A percentile compares a stretch with the other conserved stretches of the same genome.
These are phyloP conservation scores for Athetis lepigone DNA, from an alignment of 2,888 invertebrate species.

Conservation along the genomic window DNA sequence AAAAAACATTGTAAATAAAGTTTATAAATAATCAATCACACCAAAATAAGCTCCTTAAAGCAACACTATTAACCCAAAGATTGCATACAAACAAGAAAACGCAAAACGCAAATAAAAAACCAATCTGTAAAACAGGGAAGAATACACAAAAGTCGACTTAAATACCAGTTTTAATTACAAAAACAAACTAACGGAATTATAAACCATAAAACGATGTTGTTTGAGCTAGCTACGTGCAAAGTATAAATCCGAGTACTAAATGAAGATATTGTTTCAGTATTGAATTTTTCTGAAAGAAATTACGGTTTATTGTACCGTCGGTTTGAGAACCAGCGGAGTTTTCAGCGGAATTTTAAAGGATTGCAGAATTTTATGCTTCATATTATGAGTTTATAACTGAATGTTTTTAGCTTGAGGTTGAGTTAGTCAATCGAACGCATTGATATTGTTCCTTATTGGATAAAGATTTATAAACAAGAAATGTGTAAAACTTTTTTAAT, in stretches of 20 bases:
- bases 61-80: conserved; percentile 19
- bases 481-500: too few species aligned
- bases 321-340: background rate
- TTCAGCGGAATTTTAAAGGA: conserved; percentile 3
- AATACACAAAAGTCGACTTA: conserved; percentile 19
- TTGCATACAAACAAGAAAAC: background rate
- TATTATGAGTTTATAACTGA: too few species aligned
- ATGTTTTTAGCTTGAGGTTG: too few species aligned
- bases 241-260: conserved; percentile 55
- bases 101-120: conserved; percentile 41
- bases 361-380: background rate
- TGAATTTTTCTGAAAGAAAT: conserved; percentile 41
- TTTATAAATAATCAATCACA: too few species aligned
- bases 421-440: too few species aligned
- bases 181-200: conserved; percentile 64
- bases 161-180: conserved; percentile 61
- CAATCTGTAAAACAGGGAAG: conserved; percentile 39
- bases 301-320: conserved; percentile 33
- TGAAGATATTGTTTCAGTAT: conserved; percentile 52
- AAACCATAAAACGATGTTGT: conserved; percentile 63
- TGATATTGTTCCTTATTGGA: too few species aligned
- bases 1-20: too few species aligned
- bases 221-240: conserved; percentile 61
- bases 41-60: conserved; percentile 4
- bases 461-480: too few species aligned